Base-by-base conservation (phyloP, 2,888 invertebrate genomes). In the Cosmopolites sordidus region DNA sequence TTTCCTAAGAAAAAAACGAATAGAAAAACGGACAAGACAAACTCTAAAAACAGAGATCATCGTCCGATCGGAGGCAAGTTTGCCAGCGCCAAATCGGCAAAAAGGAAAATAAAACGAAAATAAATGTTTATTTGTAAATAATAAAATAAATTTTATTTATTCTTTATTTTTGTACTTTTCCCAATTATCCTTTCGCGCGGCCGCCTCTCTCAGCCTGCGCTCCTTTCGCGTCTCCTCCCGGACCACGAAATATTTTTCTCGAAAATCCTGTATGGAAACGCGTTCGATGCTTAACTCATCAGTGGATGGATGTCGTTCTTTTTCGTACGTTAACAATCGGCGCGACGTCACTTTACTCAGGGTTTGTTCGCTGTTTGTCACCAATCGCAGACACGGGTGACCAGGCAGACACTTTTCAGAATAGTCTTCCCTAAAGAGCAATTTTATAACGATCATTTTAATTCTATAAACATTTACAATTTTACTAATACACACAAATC, bases 361-460 rank as follows among this genome's bases (percentile, higher is more conserved):
- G 14, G 83, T 76, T 74, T 99, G 98, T 73, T 98, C 96, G 6
- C 91, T 89, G 76, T 92, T 96, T 16, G 84, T 83, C 29, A 90
- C 75, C 46, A 98, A 73, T 52, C 75, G 67, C 54, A 99, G 76
- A 66, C 89, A 86, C 1, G 86, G 83, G 75, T 98, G 93, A 2
- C 75, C 73, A 0, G 98, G 97, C 14, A 98, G 73, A 53, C 85
- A 82, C 0, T 82, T 75, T 44, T 83, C 83, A 0, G 75, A 71
- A 70, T 91, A 92, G 59, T 89, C 86, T 49, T 83, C 82, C 62
- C 89, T 90, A 68, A 72, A n/a, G n/a, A n/a, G n/a, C n/a, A 22
- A 22, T 22, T 22, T 22, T 22, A 22, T 22, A 22, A 22, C 8
- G n/a, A n/a, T n/a, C n/a, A n/a, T n/a, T n/a, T n/a, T n/a, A n/a